Conservation (phyloP, 2,888 invertebrate species). For the Plagodis dolabraria region DNA sequence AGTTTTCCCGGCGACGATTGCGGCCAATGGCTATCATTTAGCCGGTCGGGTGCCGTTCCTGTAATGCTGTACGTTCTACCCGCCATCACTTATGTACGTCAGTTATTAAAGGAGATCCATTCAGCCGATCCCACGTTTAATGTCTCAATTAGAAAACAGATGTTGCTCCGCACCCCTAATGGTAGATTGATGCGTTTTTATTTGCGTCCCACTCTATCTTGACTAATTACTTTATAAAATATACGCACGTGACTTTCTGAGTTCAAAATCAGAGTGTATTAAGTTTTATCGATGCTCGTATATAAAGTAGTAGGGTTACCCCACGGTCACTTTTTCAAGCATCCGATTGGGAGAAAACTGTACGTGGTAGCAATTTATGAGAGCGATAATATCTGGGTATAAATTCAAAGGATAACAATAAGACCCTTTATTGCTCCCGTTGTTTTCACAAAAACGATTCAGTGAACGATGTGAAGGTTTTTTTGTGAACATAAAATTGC, state of each 20-base stretch:
- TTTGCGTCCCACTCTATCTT: constrained; percentile 47
- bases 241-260: constrained; percentile 34
- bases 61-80: constrained; percentile 62
- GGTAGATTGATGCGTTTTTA: constrained; percentile 67
- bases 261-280: constrained; percentile 43
- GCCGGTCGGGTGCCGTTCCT: constrained; percentile 55
- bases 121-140: constrained; percentile 70
- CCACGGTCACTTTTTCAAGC: constrained; percentile 69
- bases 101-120: constrained; percentile 74
- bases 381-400: constrained; percentile 81
- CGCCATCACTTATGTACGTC: constrained; percentile 72
- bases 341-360: constrained; percentile 68
- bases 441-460: constrained; percentile 82
- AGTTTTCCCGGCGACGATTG: constrained; percentile 74
- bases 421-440: constrained; percentile 80
- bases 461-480: constrained; percentile 65
- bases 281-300: constrained; percentile 53
- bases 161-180: constrained; percentile 44
- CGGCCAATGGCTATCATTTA: constrained; percentile 73
- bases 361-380: constrained; percentile 78
- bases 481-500: constrained; percentile 75
- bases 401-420: constrained; percentile 84
- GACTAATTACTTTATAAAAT: constrained; percentile 50
- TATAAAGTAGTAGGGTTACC: constrained; percentile 55
- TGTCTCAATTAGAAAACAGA: constrained; percentile 76